These are phyloP conservation scores for Lasiurus cinereus DNA, from an alignment of 2,113 vertebrate species.

Conservation along the genomic window DNA sequence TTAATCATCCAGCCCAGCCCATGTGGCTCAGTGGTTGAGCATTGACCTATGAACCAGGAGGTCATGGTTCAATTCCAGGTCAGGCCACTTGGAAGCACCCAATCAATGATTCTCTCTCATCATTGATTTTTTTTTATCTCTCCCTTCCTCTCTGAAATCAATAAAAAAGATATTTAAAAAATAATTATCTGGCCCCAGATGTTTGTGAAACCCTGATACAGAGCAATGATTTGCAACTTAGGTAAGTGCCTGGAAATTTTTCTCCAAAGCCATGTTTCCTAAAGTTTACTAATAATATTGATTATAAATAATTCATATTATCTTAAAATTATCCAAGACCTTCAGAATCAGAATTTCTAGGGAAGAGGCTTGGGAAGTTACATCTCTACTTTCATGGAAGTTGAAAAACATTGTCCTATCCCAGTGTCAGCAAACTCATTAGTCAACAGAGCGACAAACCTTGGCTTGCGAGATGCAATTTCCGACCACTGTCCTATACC, in stretches of 20 bases:
- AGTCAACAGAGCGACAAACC: no score
- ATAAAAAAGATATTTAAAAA: background rate
- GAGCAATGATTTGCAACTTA: background rate
- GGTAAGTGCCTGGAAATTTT: background rate
- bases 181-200: background rate
- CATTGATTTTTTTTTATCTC: no score
- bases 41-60: no score
- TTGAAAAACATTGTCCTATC: background rate
- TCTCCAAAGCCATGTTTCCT: background rate
- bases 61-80: no score
- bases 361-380: background rate
- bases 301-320: background rate
- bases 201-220: background rate
- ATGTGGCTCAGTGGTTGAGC: no score
- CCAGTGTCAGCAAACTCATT: no score
- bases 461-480: no score
- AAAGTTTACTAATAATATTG: background rate
- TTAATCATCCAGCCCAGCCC: background rate
- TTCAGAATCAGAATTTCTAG: constrained; percentile 8
- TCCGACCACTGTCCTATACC: background rate
- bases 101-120: no score
- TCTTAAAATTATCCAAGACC: background rate
- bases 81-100: no score
- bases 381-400: background rate
- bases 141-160: no score